These are phyloP conservation scores for Laterallus jamaicensis DNA, from an alignment of 2,113 vertebrate species.

Conservation along the genomic window DNA sequence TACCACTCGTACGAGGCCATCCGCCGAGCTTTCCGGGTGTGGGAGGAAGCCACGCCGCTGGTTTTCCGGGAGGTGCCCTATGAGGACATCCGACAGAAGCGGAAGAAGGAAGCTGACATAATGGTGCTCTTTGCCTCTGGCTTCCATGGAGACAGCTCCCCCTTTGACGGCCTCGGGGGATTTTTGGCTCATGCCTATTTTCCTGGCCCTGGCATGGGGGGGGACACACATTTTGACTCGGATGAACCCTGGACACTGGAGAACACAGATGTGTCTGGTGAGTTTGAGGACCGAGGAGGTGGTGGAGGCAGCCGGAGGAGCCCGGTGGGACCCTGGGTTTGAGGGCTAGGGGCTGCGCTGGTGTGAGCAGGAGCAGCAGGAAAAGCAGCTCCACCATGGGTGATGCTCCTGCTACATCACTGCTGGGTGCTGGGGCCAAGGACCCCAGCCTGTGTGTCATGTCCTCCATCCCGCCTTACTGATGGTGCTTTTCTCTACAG, in stretches of 20 bases:
- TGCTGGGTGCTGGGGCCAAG: neutral
- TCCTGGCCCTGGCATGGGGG: constrained; percentile 91
- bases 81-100: constrained; percentile 82
- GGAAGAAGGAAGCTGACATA: constrained; percentile 88
- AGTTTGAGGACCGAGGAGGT: constrained; percentile 9
- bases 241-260: constrained; percentile 96
- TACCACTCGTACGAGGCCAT: constrained; percentile 78
- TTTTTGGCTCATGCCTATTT: constrained; percentile 96
- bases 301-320: neutral
- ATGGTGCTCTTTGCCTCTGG: constrained; percentile 94
- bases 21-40: constrained; percentile 85
- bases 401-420: neutral
- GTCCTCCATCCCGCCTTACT: neutral
- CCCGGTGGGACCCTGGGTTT: neutral
- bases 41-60: constrained; percentile 87
- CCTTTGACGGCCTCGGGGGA: constrained; percentile 92
- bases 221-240: constrained; percentile 92
- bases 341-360: fast-evolving
- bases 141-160: constrained; percentile 96
- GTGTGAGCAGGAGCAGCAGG: neutral
- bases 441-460: fast-evolving
- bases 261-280: constrained; percentile 84
- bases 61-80: constrained; percentile 86
- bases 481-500: constrained; percentile 57
- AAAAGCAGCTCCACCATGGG: neutral